These are phyloP conservation scores for Cyaniris semiargus DNA, from an alignment of 2,888 invertebrate species.

Conservation along the genomic window DNA sequence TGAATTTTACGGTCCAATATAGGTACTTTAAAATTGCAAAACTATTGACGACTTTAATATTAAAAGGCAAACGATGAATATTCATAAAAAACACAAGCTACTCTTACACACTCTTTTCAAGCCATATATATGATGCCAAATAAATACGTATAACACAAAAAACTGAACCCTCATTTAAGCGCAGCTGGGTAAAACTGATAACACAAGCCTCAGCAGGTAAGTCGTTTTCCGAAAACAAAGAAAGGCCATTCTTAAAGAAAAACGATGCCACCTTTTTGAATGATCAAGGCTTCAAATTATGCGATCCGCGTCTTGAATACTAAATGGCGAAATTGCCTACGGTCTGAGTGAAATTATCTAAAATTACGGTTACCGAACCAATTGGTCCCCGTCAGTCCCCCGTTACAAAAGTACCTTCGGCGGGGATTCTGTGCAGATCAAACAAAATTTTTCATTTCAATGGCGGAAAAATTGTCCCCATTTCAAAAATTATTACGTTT, in stretches of 20 bases:
- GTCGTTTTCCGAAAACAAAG: neutral
- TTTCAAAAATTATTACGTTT: neutral
- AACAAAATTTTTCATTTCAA: conserved; percentile 18
- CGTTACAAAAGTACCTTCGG: conserved; percentile 13
- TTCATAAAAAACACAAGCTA: too few species aligned
- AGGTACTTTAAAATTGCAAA: conserved; percentile 6
- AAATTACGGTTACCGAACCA: conserved; percentile 63
- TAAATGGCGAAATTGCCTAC: conserved; percentile 46
- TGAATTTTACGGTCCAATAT: neutral
- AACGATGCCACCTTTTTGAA: conserved; percentile 60
- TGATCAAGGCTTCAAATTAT: conserved; percentile 71
- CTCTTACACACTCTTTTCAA: too few species aligned
- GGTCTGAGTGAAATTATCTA: conserved; percentile 59
- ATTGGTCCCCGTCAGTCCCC: conserved; percentile 50
- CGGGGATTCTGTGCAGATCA: conserved; percentile 13
- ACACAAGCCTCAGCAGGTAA: neutral
- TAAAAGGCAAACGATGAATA: neutral
- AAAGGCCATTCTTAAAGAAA: conserved; percentile 36
- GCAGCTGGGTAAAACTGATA: neutral
- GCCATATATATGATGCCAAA: too few species aligned
- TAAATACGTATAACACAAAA: too few species aligned
- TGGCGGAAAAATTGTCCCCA: neutral
- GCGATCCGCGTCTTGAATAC: conserved; percentile 66
- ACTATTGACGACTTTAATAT: neutral
- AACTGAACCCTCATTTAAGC: neutral